Evolutionary conservation across 2,888 invertebrate species (phyloP).

Genomic region (Zonitis immaculata): DNA sequence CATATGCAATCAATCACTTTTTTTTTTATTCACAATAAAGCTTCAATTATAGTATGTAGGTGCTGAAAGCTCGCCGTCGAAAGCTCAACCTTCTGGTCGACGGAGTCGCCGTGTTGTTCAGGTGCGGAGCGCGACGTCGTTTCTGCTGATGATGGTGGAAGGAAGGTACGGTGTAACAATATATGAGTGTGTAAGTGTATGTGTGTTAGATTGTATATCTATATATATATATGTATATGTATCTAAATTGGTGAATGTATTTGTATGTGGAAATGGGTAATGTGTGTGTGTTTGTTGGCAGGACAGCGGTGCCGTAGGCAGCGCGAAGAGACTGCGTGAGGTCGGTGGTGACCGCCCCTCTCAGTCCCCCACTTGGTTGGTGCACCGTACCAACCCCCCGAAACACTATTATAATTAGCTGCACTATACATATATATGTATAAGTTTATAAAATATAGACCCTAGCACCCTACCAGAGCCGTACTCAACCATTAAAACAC

Average conservation of each 20-base stretch:
- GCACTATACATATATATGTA: conserved; percentile 27
- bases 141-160: conserved; percentile 15
- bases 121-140: conserved; percentile 14
- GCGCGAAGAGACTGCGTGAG: conserved; percentile 49
- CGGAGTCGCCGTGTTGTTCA: conserved; percentile 6
- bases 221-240: conserved; percentile 38
- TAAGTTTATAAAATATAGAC: not conserved
- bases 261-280: conserved; percentile 32
- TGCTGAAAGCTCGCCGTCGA: conserved; percentile 5
- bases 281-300: conserved; percentile 37
- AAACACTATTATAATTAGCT: conserved; percentile 44
- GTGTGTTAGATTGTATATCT: conserved; percentile 42
- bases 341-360: conserved; percentile 48
- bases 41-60: conserved; percentile 1
- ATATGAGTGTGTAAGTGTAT: conserved; percentile 25
- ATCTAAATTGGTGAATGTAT: conserved; percentile 38
- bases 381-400: conserved; percentile 47
- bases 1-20: too few relatives aligned
- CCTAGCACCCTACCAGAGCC: not conserved
- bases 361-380: conserved; percentile 45
- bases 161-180: conserved; percentile 45
- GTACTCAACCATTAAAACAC: not conserved
- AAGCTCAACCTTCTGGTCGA: conserved; percentile 3
- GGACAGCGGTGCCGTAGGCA: conserved; percentile 50
- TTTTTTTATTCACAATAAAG: too few relatives aligned